Evolutionary conservation across 1,140 invertebrate species (phyloP).

Genomic region (Neuroterus valhalla): DNA sequence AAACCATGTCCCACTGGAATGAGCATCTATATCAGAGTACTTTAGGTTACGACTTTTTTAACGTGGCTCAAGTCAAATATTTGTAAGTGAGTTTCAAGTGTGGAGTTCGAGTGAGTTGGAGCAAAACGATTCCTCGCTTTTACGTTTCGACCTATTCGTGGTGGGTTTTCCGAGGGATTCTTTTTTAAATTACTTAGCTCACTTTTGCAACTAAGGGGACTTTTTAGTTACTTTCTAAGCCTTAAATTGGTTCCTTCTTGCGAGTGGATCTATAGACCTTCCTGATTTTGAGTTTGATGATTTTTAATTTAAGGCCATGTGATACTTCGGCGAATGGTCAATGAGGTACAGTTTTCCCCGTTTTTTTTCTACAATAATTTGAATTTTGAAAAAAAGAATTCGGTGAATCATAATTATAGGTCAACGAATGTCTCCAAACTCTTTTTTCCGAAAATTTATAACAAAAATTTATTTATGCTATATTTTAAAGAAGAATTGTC

Average conservation of each 20-base stretch:
- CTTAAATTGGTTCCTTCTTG: not conserved
- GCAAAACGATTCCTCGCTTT: constrained; percentile 24
- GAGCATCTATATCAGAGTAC: constrained; percentile 45
- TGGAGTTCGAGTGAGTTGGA: constrained; percentile 12
- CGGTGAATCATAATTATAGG: too few species aligned
- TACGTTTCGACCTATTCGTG: not conserved
- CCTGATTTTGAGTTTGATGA: not conserved
- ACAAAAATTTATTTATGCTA: too few species aligned
- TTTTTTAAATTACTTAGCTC: constrained; percentile 12
- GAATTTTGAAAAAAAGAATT: too few species aligned
- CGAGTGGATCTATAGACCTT: not conserved
- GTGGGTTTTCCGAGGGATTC: constrained; percentile 13
- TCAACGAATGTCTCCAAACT: too few species aligned
- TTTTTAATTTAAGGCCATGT: too few species aligned
- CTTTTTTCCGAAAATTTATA: too few species aligned
- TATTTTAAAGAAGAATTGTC: too few species aligned
- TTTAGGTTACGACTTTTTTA: constrained; percentile 39
- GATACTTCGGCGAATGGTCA: too few species aligned
- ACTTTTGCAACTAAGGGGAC: not conserved
- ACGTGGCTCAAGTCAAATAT: constrained; percentile 55
- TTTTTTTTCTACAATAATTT: too few species aligned
- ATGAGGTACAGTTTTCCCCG: too few species aligned
- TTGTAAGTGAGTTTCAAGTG: constrained; percentile 43
- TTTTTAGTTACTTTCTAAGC: too few species aligned
- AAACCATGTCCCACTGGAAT: constrained; percentile 42